phyloP scores from a whole-genome alignment of 2,888 invertebrate genomes.

The Caenorhabditis sinica region DNA sequence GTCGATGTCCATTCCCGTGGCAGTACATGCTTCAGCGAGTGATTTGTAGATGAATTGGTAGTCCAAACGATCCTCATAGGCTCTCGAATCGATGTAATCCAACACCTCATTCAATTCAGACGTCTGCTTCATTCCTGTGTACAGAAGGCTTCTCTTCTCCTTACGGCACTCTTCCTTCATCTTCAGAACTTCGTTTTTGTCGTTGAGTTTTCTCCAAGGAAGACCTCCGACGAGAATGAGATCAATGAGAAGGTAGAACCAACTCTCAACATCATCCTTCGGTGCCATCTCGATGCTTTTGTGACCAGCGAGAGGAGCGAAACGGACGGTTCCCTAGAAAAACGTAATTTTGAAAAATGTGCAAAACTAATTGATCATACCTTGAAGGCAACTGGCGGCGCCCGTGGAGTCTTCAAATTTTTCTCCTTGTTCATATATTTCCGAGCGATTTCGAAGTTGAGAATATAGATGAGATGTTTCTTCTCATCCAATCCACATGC shows the following conservation, averaged over 20 bases:
- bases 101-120: conserved; percentile 72
- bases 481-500: conserved; percentile 72
- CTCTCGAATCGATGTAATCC: conserved; percentile 73
- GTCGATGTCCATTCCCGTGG: conserved; percentile 63
- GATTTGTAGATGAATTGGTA: conserved; percentile 74
- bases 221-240: conserved; percentile 73
- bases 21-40: conserved; percentile 55
- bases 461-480: conserved; percentile 75
- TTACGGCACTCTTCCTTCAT: conserved; percentile 73
- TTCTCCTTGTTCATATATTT: conserved; percentile 72
- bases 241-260: conserved; percentile 81
- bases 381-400: conserved; percentile 70
- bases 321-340: conserved; percentile 80
- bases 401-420: conserved; percentile 75
- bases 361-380: conserved; percentile 41
- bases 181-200: conserved; percentile 72
- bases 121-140: conserved; percentile 60
- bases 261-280: conserved; percentile 81
- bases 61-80: conserved; percentile 76
- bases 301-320: conserved; percentile 79
- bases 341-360: not conserved
- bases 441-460: conserved; percentile 81
- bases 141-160: conserved; percentile 58
- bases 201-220: conserved; percentile 76
- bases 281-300: conserved; percentile 72